phyloP scores from a whole-genome alignment of 2,797 vertebrate genomes.

The Martes flavigula region DNA sequence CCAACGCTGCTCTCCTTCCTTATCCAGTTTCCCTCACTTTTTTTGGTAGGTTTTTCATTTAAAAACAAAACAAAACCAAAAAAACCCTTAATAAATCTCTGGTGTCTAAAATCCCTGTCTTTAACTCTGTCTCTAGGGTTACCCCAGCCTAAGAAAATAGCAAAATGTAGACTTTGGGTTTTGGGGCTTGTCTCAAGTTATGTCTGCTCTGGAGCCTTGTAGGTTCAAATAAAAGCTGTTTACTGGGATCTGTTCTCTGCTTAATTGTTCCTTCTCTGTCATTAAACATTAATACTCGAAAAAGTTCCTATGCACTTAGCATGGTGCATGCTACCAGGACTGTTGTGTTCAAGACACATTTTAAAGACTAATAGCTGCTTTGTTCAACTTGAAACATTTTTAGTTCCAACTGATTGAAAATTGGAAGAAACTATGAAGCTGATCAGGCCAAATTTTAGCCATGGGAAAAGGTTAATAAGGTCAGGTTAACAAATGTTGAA shows the following conservation, averaged over 20 bases:
- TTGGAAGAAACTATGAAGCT: conserved; percentile 29
- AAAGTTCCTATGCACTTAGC: background rate
- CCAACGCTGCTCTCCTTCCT: background rate
- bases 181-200: conserved; percentile 4
- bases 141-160: background rate
- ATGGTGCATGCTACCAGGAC: background rate
- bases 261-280: background rate
- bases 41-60: background rate
- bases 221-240: background rate
- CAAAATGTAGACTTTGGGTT: background rate
- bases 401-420: conserved; percentile 32
- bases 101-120: background rate
- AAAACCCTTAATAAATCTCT: background rate
- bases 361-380: background rate
- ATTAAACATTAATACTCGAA: conserved; percentile 1
- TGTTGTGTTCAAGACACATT: background rate
- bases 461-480: background rate
- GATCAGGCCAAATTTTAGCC: conserved; percentile 2
- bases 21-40: background rate
- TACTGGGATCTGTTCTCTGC: background rate
- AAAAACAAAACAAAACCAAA: background rate
- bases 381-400: conserved; percentile 16
- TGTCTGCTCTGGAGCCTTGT: background rate
- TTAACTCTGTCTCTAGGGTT: background rate
- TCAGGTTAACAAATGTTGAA: conserved; percentile 12